Evolutionary conservation across 2,113 vertebrate genomes (phyloP).

Genomic region (Puma concolor): DNA sequence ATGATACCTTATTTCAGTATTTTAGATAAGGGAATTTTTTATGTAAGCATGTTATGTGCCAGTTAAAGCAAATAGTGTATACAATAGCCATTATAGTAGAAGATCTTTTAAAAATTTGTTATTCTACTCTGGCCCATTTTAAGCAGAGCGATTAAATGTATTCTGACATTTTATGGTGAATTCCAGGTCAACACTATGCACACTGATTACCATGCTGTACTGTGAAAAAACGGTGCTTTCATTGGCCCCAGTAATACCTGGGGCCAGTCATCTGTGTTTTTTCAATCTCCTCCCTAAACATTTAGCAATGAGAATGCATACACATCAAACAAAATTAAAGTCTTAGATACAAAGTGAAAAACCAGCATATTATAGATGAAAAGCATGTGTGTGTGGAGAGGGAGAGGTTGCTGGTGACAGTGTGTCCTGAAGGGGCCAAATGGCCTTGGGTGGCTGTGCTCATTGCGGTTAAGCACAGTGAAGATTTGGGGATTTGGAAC

Average conservation of each 20-base stretch:
- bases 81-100: background rate
- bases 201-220: background rate
- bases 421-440: background rate
- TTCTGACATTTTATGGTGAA: background rate
- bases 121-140: background rate
- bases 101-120: background rate
- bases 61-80: background rate
- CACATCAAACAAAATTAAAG: background rate
- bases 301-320: background rate
- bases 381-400: background rate
- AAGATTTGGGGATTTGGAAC: background rate
- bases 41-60: background rate
- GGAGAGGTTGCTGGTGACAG: background rate
- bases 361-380: background rate
- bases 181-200: background rate
- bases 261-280: background rate
- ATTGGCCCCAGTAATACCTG: background rate
- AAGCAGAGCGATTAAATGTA: background rate
- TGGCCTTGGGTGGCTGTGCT: background rate
- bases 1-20: background rate
- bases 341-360: background rate
- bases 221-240: background rate
- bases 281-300: background rate
- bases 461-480: background rate
- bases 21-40: slow-evolving; percentile 12